Percentiles rank a stretch among this genome's conserved stretches.
These are phyloP conservation scores for Sesamia inferens DNA, from an alignment of 2,888 invertebrate species.

Conservation along the genomic window DNA sequence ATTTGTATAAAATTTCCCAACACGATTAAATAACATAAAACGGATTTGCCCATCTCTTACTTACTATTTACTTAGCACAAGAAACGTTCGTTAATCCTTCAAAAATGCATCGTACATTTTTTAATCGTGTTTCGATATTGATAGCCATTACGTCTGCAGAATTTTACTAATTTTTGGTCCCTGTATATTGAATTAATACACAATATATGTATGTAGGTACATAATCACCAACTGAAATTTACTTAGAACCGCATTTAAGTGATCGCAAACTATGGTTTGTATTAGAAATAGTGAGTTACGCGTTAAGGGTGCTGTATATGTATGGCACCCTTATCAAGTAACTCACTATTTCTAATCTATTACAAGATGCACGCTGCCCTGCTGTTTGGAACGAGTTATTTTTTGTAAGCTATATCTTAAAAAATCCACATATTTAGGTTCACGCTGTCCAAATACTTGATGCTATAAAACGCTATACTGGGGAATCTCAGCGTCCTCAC, in stretches of 20 bases:
- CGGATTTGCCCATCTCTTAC: background rate
- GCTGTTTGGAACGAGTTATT: background rate
- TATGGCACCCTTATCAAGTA: no score
- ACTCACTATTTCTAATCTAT: no score
- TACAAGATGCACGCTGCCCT: no score
- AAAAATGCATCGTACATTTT: background rate
- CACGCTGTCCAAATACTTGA: background rate
- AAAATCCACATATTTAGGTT: background rate
- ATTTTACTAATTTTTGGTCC: background rate
- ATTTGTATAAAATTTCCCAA: background rate
- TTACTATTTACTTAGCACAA: background rate
- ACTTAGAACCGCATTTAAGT: background rate
- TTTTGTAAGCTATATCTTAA: background rate
- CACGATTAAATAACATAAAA: background rate
- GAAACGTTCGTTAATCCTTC: background rate
- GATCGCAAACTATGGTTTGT: no score
- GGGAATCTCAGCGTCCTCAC: no score
- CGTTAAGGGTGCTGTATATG: no score
- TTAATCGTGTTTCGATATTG: no score
- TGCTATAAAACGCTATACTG: background rate
- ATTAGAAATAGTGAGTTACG: no score
- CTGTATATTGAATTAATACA: background rate
- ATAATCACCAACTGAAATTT: background rate
- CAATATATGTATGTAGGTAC: no score
- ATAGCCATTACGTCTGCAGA: no score